These are phyloP conservation scores for Platichthys stellatus DNA, from an alignment of 2,113 vertebrate genomes.

Conservation along the genomic window DNA sequence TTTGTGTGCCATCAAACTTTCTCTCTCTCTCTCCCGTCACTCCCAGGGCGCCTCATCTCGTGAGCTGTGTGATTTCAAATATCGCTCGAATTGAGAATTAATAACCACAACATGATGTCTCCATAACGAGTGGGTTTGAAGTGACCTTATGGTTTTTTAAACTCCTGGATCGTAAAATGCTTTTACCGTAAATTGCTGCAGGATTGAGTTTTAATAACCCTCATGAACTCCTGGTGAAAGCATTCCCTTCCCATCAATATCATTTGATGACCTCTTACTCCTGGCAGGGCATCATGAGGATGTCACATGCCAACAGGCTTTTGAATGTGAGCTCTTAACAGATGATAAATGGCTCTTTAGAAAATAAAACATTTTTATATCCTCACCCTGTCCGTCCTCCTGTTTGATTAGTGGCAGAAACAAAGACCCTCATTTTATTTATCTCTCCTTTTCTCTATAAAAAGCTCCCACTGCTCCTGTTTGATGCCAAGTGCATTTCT, in stretches of 20 bases:
- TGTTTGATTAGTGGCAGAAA: not conserved
- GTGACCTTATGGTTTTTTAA: not conserved
- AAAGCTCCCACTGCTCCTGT: too few relatives aligned
- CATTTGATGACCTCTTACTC: slow-evolving; percentile 32
- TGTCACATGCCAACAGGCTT: slow-evolving; percentile 29
- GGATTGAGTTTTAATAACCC: slow-evolving; percentile 4
- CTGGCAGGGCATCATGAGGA: slow-evolving; percentile 20
- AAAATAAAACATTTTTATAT: not conserved
- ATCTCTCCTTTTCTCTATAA: not conserved
- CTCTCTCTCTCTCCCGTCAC: not conserved
- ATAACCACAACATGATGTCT: not conserved
- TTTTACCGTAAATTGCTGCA: not conserved
- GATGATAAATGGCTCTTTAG: not conserved
- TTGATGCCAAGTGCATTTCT: not conserved
- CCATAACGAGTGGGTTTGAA: not conserved
- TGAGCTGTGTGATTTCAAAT: not conserved
- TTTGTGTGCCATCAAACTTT: not conserved
- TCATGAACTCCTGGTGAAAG: slow-evolving; percentile 7
- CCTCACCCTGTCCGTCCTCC: not conserved
- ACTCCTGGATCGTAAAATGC: not conserved
- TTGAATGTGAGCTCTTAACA: not conserved
- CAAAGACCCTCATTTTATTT: not conserved
- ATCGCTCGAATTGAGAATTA: not conserved
- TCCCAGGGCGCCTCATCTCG: not conserved
- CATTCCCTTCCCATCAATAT: not conserved